Conservation (phyloP, 2,797 vertebrate genomes). For the Emys orbicularis region DNA sequence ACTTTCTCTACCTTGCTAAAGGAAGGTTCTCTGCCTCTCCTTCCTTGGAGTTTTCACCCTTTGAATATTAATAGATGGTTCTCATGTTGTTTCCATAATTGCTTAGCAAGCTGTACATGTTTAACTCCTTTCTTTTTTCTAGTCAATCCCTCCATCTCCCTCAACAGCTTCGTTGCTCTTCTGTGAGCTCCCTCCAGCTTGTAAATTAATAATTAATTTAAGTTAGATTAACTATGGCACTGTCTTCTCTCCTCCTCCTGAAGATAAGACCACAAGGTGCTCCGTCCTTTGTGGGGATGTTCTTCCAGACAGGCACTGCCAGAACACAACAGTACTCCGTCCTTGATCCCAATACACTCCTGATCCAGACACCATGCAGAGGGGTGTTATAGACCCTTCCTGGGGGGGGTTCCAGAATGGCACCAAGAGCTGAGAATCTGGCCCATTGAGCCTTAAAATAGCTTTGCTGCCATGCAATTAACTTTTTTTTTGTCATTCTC, state of each 20-base stretch:
- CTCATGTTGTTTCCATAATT: neutral
- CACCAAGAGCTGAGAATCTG: fast-evolving
- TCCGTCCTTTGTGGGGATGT: neutral
- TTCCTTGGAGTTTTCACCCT: neutral
- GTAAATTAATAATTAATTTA: neutral
- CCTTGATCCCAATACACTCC: neutral
- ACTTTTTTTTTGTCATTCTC: neutral
- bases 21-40: no score
- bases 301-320: neutral
- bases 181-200: constrained; percentile 13
- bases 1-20: neutral
- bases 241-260: neutral
- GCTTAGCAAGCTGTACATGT: neutral
- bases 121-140: neutral
- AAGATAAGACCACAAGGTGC: neutral
- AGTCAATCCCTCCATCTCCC: neutral
- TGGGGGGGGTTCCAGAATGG: neutral
- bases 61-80: constrained; percentile 14
- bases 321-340: fast-evolving
- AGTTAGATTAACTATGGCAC: neutral
- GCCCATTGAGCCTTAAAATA: neutral
- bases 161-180: neutral
- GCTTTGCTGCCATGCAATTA: neutral
- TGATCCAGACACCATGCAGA: neutral
- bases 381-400: neutral